These are phyloP conservation scores for Synchiropus splendidus DNA, from an alignment of 2,113 vertebrate genomes.

Conservation along the genomic window DNA sequence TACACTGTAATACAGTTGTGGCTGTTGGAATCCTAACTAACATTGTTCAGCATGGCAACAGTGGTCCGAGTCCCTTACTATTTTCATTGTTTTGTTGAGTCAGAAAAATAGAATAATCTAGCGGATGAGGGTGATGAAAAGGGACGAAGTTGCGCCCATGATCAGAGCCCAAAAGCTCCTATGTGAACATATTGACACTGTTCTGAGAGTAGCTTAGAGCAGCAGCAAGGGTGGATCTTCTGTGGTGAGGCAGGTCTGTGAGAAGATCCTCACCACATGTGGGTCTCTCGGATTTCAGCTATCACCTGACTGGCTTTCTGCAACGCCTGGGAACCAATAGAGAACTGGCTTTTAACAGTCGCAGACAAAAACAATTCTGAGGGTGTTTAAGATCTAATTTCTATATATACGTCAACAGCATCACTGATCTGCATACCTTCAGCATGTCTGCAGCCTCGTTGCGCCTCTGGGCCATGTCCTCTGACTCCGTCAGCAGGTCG, in stretches of 20 bases:
- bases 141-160: too few relatives aligned
- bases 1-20: conserved; percentile 12
- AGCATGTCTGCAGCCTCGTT: conserved; percentile 96
- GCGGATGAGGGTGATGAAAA: not conserved
- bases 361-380: too few relatives aligned
- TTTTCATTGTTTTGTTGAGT: conserved; percentile 15
- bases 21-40: too few relatives aligned
- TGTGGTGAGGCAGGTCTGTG: conserved; percentile 8
- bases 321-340: conserved; percentile 71
- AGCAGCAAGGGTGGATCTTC: not conserved
- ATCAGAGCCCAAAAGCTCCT: too few relatives aligned
- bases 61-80: conserved; percentile 11
- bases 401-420: too few relatives aligned
- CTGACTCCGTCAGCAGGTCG: conserved; percentile 92
- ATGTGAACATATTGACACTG: too few relatives aligned
- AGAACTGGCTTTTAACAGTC: too few relatives aligned
- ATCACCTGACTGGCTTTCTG: conserved; percentile 98
- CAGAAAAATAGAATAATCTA: conserved; percentile 43
- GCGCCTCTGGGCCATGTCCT: conserved; percentile 97
- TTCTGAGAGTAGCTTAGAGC: too few relatives aligned
- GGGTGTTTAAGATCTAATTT: too few relatives aligned
- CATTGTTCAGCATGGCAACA: conserved; percentile 36
- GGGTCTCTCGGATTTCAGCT: conserved; percentile 94
- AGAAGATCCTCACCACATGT: conserved; percentile 82
- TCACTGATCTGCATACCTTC: conserved; percentile 68